Conservation (phyloP, 2,888 invertebrate genomes). For the Eueremaeus valkanovi region DNA sequence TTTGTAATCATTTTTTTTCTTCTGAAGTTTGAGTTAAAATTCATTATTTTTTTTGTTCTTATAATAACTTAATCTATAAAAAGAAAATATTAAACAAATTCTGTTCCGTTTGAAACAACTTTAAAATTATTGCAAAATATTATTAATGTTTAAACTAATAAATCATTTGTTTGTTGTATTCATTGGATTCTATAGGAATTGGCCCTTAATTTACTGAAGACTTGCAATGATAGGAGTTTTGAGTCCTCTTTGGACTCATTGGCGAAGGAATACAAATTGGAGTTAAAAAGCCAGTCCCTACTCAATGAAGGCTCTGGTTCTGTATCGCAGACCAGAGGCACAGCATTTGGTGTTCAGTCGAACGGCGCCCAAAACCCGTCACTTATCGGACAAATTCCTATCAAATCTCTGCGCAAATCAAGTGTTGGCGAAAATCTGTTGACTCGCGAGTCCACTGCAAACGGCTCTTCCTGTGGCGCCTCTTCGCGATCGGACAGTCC, state of each 20-base stretch:
- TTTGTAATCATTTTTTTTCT: neutral
- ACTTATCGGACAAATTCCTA: constrained; percentile 16
- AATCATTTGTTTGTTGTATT: neutral
- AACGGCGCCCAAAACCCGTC: neutral
- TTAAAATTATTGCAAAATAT: neutral
- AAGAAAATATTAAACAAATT: no score
- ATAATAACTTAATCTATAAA: constrained; percentile 13
- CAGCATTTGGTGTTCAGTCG: neutral
- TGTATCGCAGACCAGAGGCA: neutral
- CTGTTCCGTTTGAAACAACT: no score
- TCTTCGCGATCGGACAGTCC: constrained; percentile 20
- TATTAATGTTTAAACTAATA: neutral
- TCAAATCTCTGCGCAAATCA: constrained; percentile 8
- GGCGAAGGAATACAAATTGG: constrained; percentile 8
- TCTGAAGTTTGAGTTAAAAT: neutral
- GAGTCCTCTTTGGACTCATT: neutral
- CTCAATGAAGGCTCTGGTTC: neutral
- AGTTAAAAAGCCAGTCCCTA: constrained; percentile 10
- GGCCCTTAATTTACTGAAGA: constrained; percentile 2
- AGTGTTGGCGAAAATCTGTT: constrained; percentile 5
- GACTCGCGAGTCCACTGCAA: neutral
- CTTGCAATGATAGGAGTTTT: neutral
- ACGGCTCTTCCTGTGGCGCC: neutral
- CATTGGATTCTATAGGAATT: neutral
- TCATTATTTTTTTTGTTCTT: neutral